Base-by-base conservation (phyloP, 2,888 invertebrate genomes). In the Cephus rjabovi region DNA sequence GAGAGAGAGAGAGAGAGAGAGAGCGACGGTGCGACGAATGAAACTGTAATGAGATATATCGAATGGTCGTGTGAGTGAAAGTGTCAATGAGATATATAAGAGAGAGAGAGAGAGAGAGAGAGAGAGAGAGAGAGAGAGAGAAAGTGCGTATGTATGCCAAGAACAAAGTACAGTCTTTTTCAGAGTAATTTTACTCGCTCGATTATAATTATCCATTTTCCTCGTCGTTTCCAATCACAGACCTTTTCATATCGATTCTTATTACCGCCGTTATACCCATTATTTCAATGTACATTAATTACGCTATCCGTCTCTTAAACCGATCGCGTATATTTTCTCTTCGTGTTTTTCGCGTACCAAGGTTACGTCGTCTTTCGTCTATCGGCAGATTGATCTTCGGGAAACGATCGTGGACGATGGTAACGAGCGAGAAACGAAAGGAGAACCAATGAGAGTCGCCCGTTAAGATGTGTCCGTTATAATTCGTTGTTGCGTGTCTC, bases 401-500 rank as follows among this genome's bases (percentile, higher is more conserved):
- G 40, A 40, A 40, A 40, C 40, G 40, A 40, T 40, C 40, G 40
- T 23, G 40, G 40, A 40, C 40, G 40, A 75, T 75, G 23, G 40
- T 79, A 84, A 78, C 71, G 78, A 75, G 78, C 12, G 74, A 76
- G 75, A 79, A 80, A 80, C 77, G 75, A 77, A 80, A 81, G 34
- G 31, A 76, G 80, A 77, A 80, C 82, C 77, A 75, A 84, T 83
- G 80, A 81, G 80, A 77, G 79, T 83, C 80, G 80, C 80, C 78
- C 77, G 77, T 75, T 40, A 40, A 80, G 77, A 84, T 81, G 82
- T 80, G 77, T 81, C 79, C 80, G 82, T 80, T 85, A 83, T 83
- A 79, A 87, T 87, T 89, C 86, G 84, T 88, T 89, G 87, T 86
- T 89, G 87, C 87, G 88, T 89, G 87, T 89, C 85, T 87, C 85